Base-by-base conservation (phyloP, 1,140 invertebrate species). In the Drosophila nebulosa region DNA sequence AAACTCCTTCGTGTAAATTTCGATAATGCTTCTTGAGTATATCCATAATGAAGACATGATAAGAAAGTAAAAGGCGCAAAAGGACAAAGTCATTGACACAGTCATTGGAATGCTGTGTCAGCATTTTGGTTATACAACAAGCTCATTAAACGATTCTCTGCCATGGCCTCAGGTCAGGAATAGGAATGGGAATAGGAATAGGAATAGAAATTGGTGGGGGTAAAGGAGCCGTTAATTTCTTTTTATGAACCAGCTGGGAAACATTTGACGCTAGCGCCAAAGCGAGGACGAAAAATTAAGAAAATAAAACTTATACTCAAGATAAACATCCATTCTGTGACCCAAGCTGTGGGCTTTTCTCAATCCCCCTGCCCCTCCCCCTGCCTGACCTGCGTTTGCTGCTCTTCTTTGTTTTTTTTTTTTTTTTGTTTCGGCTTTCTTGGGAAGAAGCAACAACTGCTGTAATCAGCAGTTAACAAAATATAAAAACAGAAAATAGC, bases 191-290 rank as follows among this genome's bases (percentile, higher is more conserved):
- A 39, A 39, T 21, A 1, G 14, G 62, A 26, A 27, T 57, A n/a
- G 64, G 72, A 53, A 60, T 68, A 35, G n/a, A n/a, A 50, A 70
- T 56, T 46, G 39, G 16, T n/a, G n/a, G n/a, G n/a, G n/a, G n/a
- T n/a, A n/a, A n/a, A 65, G 78, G 70, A 78, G 79, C 69, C 88
- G 90, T 91, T 91, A 91, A 91, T 91, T 91, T 91, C 90, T 90
- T 91, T 91, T 90, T 91, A 91, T 91, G 90, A 91, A 91, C 90
- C 90, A 84, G 90, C 85, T 89, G 90, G 90, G 90, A 91, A 91
- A 85, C 90, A 89, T 91, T 91, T 79, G 36, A 58, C 63, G 46
- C 53, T 32, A 52, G 39, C 36, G 57, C 18, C 51, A 36, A 67
- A 39, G n/a, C n/a, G 36, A 51, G 52, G 60, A 21, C 14, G 56